phyloP scores from a whole-genome alignment of 2,888 invertebrate species.

The Apamea crenata region DNA sequence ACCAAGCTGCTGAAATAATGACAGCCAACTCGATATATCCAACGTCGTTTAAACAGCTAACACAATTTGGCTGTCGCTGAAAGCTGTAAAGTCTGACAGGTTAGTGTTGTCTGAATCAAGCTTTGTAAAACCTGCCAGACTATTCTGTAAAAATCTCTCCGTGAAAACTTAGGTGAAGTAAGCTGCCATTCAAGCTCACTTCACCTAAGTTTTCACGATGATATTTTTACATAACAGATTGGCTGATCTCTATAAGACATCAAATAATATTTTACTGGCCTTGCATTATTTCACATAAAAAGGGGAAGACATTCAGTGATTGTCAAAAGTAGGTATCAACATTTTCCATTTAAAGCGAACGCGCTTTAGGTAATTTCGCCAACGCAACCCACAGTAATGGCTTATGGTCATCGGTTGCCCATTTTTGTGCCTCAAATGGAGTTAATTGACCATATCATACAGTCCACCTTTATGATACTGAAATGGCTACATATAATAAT shows the following conservation, averaged over 20 bases:
- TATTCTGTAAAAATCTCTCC: not conserved
- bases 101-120: not conserved
- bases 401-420: slow-evolving; percentile 49
- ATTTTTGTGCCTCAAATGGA: slow-evolving; percentile 75
- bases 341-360: not conserved
- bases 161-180: not conserved
- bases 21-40: not conserved
- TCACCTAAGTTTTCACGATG: not conserved
- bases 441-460: slow-evolving; percentile 81
- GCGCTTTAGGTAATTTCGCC: not conserved
- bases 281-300: slow-evolving; percentile 11
- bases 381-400: slow-evolving; percentile 53
- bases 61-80: slow-evolving; percentile 14
- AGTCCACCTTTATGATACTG: slow-evolving; percentile 73
- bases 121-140: not conserved
- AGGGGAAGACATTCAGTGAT: slow-evolving; percentile 20
- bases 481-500: slow-evolving; percentile 77
- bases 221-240: no score
- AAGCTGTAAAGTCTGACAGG: slow-evolving; percentile 8
- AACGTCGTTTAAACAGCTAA: not conserved
- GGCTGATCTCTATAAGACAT: not conserved
- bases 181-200: not conserved
- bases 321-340: not conserved
- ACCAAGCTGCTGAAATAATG: slow-evolving; percentile 12
- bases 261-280: slow-evolving; percentile 13